Evolutionary conservation across 2,888 invertebrate genomes (phyloP).

Genomic region (Drosophila ezoana): DNA sequence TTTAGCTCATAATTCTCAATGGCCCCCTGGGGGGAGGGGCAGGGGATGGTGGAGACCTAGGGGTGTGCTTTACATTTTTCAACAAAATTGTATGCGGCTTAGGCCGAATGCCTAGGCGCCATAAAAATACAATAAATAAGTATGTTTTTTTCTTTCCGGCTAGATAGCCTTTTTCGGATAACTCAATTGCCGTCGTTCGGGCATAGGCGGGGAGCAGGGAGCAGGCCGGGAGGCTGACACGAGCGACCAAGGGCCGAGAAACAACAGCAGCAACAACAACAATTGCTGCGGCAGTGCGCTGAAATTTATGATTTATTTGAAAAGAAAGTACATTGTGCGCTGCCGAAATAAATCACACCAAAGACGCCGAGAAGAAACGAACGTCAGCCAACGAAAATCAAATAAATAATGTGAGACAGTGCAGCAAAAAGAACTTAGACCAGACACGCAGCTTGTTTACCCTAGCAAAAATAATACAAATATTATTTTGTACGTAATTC

Average conservation of each 20-base stretch:
- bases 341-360: constrained; percentile 79
- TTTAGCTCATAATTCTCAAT: constrained; percentile 74
- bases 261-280: constrained; percentile 26
- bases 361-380: constrained; percentile 53
- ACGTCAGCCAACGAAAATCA: constrained; percentile 62
- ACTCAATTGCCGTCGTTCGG: constrained; percentile 70
- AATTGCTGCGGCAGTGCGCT: constrained; percentile 63
- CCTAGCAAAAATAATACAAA: constrained; percentile 4
- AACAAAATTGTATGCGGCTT: constrained; percentile 69
- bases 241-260: constrained; percentile 4
- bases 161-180: constrained; percentile 76
- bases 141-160: constrained; percentile 26
- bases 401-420: constrained; percentile 51
- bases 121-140: constrained; percentile 78
- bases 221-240: constrained; percentile 2
- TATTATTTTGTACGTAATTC: not conserved
- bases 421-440: constrained; percentile 4
- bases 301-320: constrained; percentile 82
- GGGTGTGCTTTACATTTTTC: constrained; percentile 69
- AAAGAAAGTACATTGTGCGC: constrained; percentile 76
- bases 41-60: not conserved
- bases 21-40: constrained; percentile 23
- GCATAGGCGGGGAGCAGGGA: constrained; percentile 7
- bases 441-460: not conserved
- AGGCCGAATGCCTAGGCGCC: constrained; percentile 62